phyloP scores from a whole-genome alignment of 2,888 invertebrate genomes.

The Himalopsyche anomala region DNA sequence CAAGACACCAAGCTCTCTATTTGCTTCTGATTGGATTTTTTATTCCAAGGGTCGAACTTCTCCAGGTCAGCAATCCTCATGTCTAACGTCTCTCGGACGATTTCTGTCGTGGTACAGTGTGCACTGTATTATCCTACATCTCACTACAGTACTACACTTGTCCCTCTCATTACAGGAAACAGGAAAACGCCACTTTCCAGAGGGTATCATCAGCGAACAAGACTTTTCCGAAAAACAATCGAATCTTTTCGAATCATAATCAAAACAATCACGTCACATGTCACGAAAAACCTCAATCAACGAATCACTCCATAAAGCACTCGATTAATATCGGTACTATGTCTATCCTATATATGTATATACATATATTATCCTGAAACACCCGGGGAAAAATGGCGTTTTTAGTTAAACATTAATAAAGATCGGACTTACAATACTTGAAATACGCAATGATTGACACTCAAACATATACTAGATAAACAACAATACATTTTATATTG shows the following conservation, averaged over 20 bases:
- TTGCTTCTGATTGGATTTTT: slow-evolving; percentile 54
- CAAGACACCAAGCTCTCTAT: slow-evolving; percentile 51
- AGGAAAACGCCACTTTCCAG: slow-evolving; percentile 26
- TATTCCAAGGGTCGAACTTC: slow-evolving; percentile 60
- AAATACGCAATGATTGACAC: not conserved
- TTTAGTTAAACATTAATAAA: no score
- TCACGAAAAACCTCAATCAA: no score
- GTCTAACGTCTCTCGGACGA: slow-evolving; percentile 34
- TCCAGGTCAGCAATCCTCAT: slow-evolving; percentile 61
- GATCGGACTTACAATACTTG: not conserved
- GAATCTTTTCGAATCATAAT: not conserved
- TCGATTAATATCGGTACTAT: no score
- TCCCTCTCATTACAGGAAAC: not conserved
- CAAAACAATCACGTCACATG: not conserved
- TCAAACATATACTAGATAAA: not conserved
- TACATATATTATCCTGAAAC: no score
- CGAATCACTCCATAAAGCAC: no score
- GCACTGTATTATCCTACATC: slow-evolving; percentile 26
- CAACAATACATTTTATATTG: not conserved
- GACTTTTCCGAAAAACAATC: not conserved
- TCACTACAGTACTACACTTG: not conserved
- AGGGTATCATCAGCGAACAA: slow-evolving; percentile 13
- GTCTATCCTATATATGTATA: no score
- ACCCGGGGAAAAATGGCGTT: no score
- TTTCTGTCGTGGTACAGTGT: not conserved